phyloP scores from a whole-genome alignment of 2,797 vertebrate genomes.

The Cheirogaleus major region DNA sequence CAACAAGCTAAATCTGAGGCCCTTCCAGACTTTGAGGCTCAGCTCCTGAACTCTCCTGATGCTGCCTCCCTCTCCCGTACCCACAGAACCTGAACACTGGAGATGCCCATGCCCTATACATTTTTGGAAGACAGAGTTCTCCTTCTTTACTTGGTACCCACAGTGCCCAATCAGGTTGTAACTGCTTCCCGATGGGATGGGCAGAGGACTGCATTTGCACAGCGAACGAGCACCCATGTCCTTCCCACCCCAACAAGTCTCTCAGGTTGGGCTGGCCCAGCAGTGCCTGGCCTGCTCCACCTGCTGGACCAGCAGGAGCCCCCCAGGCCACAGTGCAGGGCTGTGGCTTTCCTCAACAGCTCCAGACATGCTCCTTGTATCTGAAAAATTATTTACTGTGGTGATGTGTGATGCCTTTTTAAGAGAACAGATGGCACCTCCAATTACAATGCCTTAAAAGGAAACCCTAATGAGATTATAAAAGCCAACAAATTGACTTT shows the following conservation, averaged over 20 bases:
- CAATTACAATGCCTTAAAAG: slow-evolving; percentile 83
- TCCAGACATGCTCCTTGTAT: slow-evolving; percentile 59
- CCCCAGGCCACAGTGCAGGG: background rate
- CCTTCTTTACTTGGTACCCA: background rate
- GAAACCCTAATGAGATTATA: slow-evolving; percentile 79
- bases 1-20: background rate
- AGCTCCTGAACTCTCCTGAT: background rate
- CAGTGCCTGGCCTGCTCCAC: background rate
- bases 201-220: background rate
- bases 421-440: slow-evolving; percentile 85
- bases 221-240: background rate
- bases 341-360: background rate
- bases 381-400: slow-evolving; percentile 75
- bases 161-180: background rate
- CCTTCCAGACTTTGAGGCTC: background rate
- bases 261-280: background rate
- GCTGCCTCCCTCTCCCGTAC: background rate
- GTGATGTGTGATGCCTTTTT: slow-evolving; percentile 72
- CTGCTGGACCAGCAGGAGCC: background rate
- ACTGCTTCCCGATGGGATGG: background rate
- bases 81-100: background rate
- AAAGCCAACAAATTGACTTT: slow-evolving; percentile 84
- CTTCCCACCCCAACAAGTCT: background rate
- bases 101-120: background rate
- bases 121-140: background rate